Base-by-base conservation (phyloP, 53 echinoderm and acorn worm genomes). In the Antedon mediterranea region DNA sequence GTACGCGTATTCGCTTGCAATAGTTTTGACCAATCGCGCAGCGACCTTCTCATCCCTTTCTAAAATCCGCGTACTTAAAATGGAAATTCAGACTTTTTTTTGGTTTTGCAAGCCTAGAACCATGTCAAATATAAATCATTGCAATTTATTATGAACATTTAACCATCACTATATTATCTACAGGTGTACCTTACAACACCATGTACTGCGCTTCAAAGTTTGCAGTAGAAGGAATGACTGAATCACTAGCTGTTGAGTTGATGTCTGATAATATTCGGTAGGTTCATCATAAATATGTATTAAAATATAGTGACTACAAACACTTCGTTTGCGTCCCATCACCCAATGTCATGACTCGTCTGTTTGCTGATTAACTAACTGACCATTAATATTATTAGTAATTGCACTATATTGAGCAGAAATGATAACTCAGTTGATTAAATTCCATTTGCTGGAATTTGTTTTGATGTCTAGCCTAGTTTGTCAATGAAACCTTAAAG, bases 201-300 rank as follows among this genome's bases (percentile, higher is more conserved):
- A 28, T 81, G 43, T 81, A 81, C 70, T 81, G 75, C 26, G 81
- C 81, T 20, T 37, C 75, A 32, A 81, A 81, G 75, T 75, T 75
- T 75, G 81, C 81, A 3, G 37, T 75, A 6, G 73, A 81, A 30
- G 81, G 81, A 23, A 44, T 81, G 4, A 75, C 81, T 0, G 81
- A 81, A 75, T 29, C 37, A 8, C 43, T 75, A 7, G 57, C 75
- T 30, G 13, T 9, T 32, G 43, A 57, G n/a, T 32, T 81, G 4
- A 57, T 57, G 57, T 15, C 13, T 57, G 20, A 57, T 57, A 57
- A 57, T 20, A 57, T 57, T 23, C 11, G 57, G 57, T 57, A 57
- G 57, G 57, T 23, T 57, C 30, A 14, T 14, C 13, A 72, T 5
- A 29, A 29, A 4, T 6, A 72, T 6, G n/a, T n/a, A n/a, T n/a